A percentile compares a stretch with the other conserved stretches of the same genome.
phyloP scores from a whole-genome alignment of 2,888 invertebrate genomes.

The Seladonia tumulorum region DNA sequence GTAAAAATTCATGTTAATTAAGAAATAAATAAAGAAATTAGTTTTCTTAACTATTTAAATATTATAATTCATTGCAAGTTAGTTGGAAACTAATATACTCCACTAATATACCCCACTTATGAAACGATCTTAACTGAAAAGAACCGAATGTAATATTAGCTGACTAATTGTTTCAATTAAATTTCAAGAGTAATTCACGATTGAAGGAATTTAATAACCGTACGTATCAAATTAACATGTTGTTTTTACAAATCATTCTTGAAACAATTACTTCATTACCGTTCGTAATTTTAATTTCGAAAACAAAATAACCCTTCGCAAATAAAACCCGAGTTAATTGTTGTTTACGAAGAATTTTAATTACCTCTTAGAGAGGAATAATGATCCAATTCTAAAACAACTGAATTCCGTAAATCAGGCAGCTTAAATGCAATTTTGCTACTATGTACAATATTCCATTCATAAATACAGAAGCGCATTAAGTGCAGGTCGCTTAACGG shows the following conservation, averaged over 20 bases:
- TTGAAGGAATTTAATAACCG: not conserved
- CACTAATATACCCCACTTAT: too few relatives aligned
- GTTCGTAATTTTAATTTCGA: not conserved
- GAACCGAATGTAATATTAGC: not conserved
- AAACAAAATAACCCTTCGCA: not conserved
- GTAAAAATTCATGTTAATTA: too few relatives aligned
- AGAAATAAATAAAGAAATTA: too few relatives aligned
- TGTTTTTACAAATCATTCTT: not conserved
- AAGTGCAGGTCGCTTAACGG: not conserved
- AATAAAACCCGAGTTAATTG: not conserved
- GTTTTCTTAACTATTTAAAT: not conserved
- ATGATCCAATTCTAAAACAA: not conserved
- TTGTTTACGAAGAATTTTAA: not conserved
- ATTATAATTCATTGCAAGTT: not conserved
- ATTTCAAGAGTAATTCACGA: not conserved
- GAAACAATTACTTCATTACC: too few relatives aligned
- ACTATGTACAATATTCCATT: slow-evolving; percentile 1
- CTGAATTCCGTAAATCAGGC: not conserved
- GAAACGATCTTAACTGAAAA: not conserved
- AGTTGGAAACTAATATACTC: not conserved
- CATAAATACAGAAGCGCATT: slow-evolving; percentile 24
- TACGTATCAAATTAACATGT: not conserved
- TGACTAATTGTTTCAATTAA: not conserved
- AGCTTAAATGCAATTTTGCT: slow-evolving; percentile 32
- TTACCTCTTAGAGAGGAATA: not conserved